phyloP scores from a whole-genome alignment of 2,888 invertebrate species.

The Koerneria pararmatus region DNA sequence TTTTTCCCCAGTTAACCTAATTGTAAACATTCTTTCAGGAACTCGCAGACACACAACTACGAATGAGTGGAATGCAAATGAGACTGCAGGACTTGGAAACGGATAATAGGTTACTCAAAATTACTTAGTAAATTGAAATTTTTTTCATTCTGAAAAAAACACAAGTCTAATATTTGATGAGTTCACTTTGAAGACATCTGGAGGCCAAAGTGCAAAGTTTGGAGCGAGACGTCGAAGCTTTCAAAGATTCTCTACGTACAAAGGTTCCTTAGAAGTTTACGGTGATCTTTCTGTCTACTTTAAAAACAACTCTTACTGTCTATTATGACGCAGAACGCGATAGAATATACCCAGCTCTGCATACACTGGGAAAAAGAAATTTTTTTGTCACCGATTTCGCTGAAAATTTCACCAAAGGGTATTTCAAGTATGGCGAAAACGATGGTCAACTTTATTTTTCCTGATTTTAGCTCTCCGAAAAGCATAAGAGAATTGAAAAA shows the following conservation, averaged over 20 bases:
- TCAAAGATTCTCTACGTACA: slow-evolving; percentile 37
- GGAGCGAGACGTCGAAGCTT: slow-evolving; percentile 47
- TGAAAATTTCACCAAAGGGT: too few relatives aligned
- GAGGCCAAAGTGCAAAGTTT: slow-evolving; percentile 36
- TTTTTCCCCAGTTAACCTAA: neutral
- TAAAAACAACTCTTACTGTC: too few relatives aligned
- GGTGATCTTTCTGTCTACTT: too few relatives aligned
- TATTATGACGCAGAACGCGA: too few relatives aligned
- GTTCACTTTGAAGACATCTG: slow-evolving; percentile 30
- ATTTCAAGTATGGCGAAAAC: too few relatives aligned
- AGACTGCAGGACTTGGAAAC: slow-evolving; percentile 39
- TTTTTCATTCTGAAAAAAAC: neutral
- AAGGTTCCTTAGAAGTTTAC: neutral
- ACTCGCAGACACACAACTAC: slow-evolving; percentile 16
- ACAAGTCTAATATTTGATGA: neutral
- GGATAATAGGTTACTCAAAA: slow-evolving; percentile 31
- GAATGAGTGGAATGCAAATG: slow-evolving; percentile 44
- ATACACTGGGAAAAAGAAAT: too few relatives aligned
- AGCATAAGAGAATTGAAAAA: too few relatives aligned
- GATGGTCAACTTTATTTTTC: too few relatives aligned
- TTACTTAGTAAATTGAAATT: neutral
- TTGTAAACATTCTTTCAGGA: slow-evolving; percentile 33
- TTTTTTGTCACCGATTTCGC: too few relatives aligned
- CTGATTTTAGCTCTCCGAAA: too few relatives aligned
- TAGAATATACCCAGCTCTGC: too few relatives aligned